Evolutionary conservation across 1,140 invertebrate genomes (phyloP), one percentile per base, ranked within the genome.

Genomic region (Ctenoplectra terminalis): DNA sequence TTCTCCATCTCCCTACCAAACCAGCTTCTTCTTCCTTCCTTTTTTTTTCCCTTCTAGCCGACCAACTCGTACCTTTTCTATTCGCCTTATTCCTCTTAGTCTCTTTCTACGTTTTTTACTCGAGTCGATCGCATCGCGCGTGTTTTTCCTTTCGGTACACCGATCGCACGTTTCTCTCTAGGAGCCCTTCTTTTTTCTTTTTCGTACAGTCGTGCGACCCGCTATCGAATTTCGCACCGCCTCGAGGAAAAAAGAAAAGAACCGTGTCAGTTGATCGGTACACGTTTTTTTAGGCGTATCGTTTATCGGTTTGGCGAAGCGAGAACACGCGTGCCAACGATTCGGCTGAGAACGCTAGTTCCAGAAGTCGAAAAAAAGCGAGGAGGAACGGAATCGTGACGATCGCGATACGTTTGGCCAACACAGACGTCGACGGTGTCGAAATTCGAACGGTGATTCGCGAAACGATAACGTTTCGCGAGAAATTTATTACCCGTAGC

Each of bases 1-100:
- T 69, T 56, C 70, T 20, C 54, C 70, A 80, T 82, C 64, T 69
- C 67, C 43, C 52, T n/a, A 60, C 58, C 20, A 52, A 56, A 78
- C 85, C 40, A 71, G 50, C 52, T 80, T 76, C 80, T 52, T 56
- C 60, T 23, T 3, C 26, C 26, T 43, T 52, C 58, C 9, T 17
- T 13, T 4, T 31, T 67, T 31, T 58, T 72, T 40, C 17, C 23
- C 13, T n/a, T n/a, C n/a, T n/a, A n/a, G n/a, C n/a, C n/a, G n/a
- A n/a, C n/a, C n/a, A n/a, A n/a, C 11, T 15, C 26, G 13, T 9
- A 13, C 61, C 0, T 17, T 15, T 43, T 26, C 17, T 13, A 8
- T 1, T 5, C 11, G 23, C n/a, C 20, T 31, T 29, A 5, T 29
- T 13, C 17, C 40, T 34, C 17, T 23, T 15, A 3, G 2, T 20